Evolutionary conservation across 2,888 invertebrate genomes (phyloP).

Genomic region (Synergus umbraculus): DNA sequence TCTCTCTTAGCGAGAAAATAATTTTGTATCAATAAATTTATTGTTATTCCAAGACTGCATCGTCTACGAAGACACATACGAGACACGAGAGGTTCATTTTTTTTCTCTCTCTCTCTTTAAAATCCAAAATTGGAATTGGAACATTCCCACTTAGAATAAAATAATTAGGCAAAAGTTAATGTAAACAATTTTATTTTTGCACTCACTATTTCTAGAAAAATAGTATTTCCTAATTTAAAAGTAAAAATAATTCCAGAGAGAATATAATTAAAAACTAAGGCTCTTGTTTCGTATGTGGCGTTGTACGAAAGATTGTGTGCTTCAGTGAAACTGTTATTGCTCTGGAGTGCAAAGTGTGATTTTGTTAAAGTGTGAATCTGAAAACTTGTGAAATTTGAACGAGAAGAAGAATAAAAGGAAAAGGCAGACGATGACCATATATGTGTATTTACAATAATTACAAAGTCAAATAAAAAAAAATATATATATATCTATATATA

Average conservation of each 20-base stretch:
- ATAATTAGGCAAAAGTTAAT: not conserved
- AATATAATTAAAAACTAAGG: not conserved
- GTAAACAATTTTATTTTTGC: not conserved
- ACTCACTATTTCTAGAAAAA: not conserved
- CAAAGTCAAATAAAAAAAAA: conserved; percentile 51
- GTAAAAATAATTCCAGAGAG: not conserved
- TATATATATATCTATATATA: conserved; percentile 47
- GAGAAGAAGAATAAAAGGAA: conserved; percentile 28
- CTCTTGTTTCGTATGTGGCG: not conserved
- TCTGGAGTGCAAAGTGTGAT: conserved; percentile 4
- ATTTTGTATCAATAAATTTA: conserved; percentile 28
- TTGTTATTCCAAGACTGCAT: conserved; percentile 18
- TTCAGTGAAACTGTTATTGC: conserved; percentile 18
- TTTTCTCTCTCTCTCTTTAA: not conserved
- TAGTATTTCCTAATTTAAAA: not conserved
- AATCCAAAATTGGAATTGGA: not conserved
- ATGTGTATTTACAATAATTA: conserved; percentile 72
- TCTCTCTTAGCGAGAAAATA: conserved; percentile 13
- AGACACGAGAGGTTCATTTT: not conserved
- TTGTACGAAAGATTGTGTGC: conserved; percentile 17
- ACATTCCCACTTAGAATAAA: not conserved
- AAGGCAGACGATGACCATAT: conserved; percentile 68
- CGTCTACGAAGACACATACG: conserved; percentile 11
- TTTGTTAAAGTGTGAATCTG: conserved; percentile 18
- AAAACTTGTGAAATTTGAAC: conserved; percentile 6